Conservation (phyloP, 2,888 invertebrate species). For the Fabriciana adippe region DNA sequence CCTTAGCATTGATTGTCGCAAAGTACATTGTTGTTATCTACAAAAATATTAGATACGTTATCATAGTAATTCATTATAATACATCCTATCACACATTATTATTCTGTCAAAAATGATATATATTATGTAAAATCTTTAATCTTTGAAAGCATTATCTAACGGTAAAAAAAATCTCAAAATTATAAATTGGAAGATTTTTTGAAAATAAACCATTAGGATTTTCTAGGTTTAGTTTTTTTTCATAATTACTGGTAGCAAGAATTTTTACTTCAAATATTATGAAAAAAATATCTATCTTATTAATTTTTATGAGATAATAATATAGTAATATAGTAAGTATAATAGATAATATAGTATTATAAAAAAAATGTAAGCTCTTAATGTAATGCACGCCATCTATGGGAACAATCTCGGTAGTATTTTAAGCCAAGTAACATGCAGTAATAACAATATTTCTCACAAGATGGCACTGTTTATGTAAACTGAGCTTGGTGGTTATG, state of each 20-base stretch:
- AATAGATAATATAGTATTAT: no score
- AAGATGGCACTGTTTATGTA: conserved; percentile 4
- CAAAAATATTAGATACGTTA: neutral
- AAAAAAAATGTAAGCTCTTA: no score
- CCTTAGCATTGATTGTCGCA: neutral
- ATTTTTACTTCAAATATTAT: no score
- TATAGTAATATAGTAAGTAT: no score
- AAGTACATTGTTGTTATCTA: conserved; percentile 3
- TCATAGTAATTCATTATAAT: conserved; percentile 14
- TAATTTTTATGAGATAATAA: no score
- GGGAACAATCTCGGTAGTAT: neutral
- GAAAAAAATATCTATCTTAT: no score
- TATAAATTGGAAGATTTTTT: no score
- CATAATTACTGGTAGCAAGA: no score
- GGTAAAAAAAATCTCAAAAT: no score
- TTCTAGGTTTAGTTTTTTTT: no score
- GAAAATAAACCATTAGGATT: no score
- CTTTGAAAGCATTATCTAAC: neutral
- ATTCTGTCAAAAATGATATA: conserved; percentile 10
- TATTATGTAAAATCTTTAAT: neutral
- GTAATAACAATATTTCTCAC: neutral
- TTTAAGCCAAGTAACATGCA: neutral
- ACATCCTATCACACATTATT: conserved; percentile 20
- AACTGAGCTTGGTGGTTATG: conserved; percentile 3
- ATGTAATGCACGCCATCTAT: conserved; percentile 12